Evolutionary conservation across 2,888 invertebrate genomes (phyloP).

Genomic region (Minunthozetes semirufus): DNA sequence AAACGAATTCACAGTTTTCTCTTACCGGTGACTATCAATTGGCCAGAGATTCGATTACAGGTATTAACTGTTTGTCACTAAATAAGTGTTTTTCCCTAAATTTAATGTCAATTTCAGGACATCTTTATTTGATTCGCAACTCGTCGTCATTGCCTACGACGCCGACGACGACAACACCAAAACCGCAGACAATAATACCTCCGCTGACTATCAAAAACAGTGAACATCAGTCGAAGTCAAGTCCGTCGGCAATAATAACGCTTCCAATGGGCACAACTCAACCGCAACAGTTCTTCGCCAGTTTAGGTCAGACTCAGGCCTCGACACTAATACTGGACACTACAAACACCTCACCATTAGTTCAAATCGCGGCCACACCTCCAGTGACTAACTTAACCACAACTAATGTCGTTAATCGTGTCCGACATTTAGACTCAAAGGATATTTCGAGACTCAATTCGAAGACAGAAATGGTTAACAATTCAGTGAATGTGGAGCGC

Average conservation of each 20-base stretch:
- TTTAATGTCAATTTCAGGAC: constrained; percentile 1
- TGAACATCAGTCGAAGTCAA: constrained; percentile 12
- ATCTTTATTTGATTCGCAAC: constrained; percentile 19
- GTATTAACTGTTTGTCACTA: constrained; percentile 46
- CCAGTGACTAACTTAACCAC: background rate
- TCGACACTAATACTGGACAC: constrained; percentile 25
- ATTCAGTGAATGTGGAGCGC: constrained; percentile 1
- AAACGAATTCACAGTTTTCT: constrained; percentile 40
- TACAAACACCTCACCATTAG: constrained; percentile 3
- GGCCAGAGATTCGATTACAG: constrained; percentile 74
- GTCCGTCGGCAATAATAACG: constrained; percentile 12
- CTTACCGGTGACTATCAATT: constrained; percentile 69
- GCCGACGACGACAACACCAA: constrained; percentile 17
- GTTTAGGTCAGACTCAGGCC: constrained; percentile 5
- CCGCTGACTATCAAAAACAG: constrained; percentile 8
- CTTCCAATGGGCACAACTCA: constrained; percentile 4
- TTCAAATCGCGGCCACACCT: constrained; percentile 23
- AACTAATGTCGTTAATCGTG: background rate
- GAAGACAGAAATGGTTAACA: background rate
- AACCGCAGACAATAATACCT: constrained; percentile 18
- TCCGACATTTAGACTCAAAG: background rate
- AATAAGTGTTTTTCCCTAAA: background rate
- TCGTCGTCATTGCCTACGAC: constrained; percentile 20
- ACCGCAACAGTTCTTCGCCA: constrained; percentile 26
- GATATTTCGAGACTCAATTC: background rate